These are phyloP conservation scores for Gadus macrocephalus DNA, from an alignment of 2,113 vertebrate species.

Conservation along the genomic window DNA sequence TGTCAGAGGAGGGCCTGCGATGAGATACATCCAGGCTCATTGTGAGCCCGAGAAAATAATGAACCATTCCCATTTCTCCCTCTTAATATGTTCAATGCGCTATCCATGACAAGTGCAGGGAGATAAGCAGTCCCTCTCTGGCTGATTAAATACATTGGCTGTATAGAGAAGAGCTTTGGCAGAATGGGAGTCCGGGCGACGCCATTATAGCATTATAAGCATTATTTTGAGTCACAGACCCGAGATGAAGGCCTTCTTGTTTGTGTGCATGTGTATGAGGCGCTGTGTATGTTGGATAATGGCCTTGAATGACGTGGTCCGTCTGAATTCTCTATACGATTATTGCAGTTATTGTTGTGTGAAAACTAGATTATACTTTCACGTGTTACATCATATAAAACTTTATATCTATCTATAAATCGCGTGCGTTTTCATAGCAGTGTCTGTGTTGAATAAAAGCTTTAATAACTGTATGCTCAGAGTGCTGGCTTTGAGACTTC, in stretches of 20 bases:
- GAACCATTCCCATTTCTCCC: slow-evolving; percentile 66
- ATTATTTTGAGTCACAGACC: slow-evolving; percentile 26
- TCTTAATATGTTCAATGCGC: slow-evolving; percentile 70
- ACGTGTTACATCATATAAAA: too few species aligned
- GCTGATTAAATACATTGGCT: slow-evolving; percentile 67
- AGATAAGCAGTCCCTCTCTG: slow-evolving; percentile 67
- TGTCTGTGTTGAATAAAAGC: too few species aligned
- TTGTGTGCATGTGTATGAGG: slow-evolving; percentile 9
- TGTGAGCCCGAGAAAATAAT: slow-evolving; percentile 71
- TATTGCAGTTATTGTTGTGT: too few species aligned
- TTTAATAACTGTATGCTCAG: too few species aligned
- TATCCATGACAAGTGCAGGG: slow-evolving; percentile 69
- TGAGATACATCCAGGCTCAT: slow-evolving; percentile 73
- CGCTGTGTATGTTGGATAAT: not conserved
- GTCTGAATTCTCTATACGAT: too few species aligned
- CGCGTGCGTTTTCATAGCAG: too few species aligned
- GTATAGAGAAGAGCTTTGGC: slow-evolving; percentile 50
- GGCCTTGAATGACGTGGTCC: too few species aligned
- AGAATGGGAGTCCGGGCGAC: not conserved
- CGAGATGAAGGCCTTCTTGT: slow-evolving; percentile 27
- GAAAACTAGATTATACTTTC: too few species aligned
- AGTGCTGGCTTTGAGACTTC: too few species aligned
- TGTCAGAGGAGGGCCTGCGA: slow-evolving; percentile 68
- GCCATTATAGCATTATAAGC: slow-evolving; percentile 32
- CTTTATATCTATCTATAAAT: too few species aligned